phyloP scores from a whole-genome alignment of 2,888 invertebrate genomes.

The Smittia sp. region DNA sequence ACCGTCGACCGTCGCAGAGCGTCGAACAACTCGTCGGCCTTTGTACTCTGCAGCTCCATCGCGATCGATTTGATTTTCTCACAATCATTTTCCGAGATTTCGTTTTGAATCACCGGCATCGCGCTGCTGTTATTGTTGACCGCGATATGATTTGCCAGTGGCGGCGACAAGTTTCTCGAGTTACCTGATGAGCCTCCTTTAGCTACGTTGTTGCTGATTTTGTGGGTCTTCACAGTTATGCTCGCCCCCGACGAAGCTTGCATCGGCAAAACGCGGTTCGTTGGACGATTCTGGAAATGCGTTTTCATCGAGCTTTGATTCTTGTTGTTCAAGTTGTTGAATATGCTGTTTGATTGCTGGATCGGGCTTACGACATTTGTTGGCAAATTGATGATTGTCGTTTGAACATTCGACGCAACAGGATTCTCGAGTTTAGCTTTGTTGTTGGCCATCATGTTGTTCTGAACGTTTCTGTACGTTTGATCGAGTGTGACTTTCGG shows the following conservation, averaged over 20 bases:
- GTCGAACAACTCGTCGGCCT: conserved; percentile 36
- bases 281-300: conserved; percentile 59
- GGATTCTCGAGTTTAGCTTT: conserved; percentile 28
- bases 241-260: conserved; percentile 59
- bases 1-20: conserved; percentile 30
- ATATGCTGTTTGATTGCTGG: conserved; percentile 55
- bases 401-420: conserved; percentile 10
- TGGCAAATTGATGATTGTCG: conserved; percentile 52
- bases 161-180: conserved; percentile 36
- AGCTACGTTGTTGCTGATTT: conserved; percentile 16
- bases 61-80: conserved; percentile 41
- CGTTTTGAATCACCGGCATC: conserved; percentile 42
- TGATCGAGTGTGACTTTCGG: conserved; percentile 33
- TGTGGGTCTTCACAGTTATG: conserved; percentile 44
- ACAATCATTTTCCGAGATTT: conserved; percentile 37
- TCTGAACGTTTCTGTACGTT: conserved; percentile 35
- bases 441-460: conserved; percentile 29
- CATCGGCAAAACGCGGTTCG: conserved; percentile 75
- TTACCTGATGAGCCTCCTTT: conserved; percentile 48
- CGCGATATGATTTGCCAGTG: background rate
- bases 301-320: conserved; percentile 46
- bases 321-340: conserved; percentile 46
- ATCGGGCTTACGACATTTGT: conserved; percentile 72
- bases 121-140: conserved; percentile 40
- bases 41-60: conserved; percentile 36